Evolutionary conservation across 2,113 vertebrate species (phyloP).

Genomic region (Barnardius zonarius): DNA sequence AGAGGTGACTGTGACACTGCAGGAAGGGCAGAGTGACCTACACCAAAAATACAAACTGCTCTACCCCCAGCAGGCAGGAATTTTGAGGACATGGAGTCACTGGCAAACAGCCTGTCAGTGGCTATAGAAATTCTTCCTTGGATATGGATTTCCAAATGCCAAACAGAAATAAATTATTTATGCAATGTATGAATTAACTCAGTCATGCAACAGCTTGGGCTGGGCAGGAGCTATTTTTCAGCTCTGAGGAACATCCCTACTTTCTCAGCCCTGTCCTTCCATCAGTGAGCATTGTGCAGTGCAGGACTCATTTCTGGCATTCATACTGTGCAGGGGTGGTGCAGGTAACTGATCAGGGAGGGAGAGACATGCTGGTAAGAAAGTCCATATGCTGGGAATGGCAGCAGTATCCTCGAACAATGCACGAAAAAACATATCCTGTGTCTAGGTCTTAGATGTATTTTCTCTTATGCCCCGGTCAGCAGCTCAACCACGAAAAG

Average conservation of each 20-base stretch:
- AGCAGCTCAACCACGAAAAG: background rate
- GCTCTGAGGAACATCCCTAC: background rate
- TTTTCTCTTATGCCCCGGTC: background rate
- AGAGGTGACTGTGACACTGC: background rate
- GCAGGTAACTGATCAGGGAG: background rate
- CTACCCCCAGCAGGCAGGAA: background rate
- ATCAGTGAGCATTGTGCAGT: no score
- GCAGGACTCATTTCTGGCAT: background rate
- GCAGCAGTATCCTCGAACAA: background rate
- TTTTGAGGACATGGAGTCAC: background rate
- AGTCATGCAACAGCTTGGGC: rapidly evolving
- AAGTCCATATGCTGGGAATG: background rate
- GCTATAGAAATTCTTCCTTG: background rate
- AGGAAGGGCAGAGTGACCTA: background rate
- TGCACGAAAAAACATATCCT: rapidly evolving
- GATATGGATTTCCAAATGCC: background rate
- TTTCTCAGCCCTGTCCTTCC: background rate
- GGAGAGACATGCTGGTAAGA: no score
- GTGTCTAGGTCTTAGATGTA: background rate
- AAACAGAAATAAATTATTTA: background rate
- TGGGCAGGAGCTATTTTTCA: background rate
- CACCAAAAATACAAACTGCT: background rate
- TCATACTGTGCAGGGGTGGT: background rate
- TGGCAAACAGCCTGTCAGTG: background rate
- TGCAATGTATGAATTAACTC: background rate